phyloP scores from a whole-genome alignment of 2,888 invertebrate genomes.

The Pseudanteris insignis region DNA sequence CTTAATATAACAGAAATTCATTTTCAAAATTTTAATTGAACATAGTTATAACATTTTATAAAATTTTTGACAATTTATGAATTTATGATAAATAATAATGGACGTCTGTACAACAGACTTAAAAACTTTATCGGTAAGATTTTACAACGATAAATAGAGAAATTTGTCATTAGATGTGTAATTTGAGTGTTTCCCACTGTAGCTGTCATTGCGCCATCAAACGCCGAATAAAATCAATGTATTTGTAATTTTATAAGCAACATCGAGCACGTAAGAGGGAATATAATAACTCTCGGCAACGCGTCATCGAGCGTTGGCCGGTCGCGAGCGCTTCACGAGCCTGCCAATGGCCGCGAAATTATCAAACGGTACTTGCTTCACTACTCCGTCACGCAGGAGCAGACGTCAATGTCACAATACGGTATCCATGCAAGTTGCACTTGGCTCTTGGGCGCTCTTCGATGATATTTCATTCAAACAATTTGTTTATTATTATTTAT shows the following conservation, averaged over 20 bases:
- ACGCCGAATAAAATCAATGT: neutral
- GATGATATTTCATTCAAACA: neutral
- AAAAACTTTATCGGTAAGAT: no score
- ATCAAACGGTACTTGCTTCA: conserved; percentile 57
- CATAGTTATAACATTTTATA: conserved; percentile 23
- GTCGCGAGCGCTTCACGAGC: conserved; percentile 20
- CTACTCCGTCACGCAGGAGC: conserved; percentile 48
- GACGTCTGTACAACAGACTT: no score
- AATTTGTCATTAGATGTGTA: no score
- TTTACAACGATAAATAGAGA: no score
- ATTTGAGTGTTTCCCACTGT: conserved; percentile 3
- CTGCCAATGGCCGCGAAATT: conserved; percentile 53
- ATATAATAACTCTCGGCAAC: conserved; percentile 7
- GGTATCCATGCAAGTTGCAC: conserved; percentile 37
- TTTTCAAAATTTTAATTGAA: no score
- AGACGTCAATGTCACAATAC: conserved; percentile 45
- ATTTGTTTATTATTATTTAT: no score
- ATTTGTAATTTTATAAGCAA: conserved; percentile 6
- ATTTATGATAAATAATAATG: no score
- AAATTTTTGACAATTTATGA: no score
- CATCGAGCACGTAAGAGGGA: neutral
- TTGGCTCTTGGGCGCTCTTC: conserved; percentile 3
- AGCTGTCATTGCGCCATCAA: conserved; percentile 1
- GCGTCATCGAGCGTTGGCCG: conserved; percentile 33
- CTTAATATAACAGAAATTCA: no score